Conservation (phyloP, 2,113 vertebrate genomes). For the Cyanoramphus novaezelandiae region DNA sequence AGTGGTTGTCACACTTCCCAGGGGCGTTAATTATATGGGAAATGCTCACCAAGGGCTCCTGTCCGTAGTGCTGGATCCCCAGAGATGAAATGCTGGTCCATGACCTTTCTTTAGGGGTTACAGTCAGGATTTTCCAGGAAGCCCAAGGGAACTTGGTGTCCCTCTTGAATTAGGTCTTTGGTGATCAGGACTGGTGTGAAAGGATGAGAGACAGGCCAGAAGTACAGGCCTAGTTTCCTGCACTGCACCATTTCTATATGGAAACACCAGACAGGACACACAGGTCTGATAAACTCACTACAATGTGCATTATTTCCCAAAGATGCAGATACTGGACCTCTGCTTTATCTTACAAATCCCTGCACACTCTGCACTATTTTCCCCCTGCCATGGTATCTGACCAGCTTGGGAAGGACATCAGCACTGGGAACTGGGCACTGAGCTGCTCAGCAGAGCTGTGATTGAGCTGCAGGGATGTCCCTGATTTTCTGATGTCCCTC, state of each 20-base stretch:
- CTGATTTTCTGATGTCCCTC: background rate
- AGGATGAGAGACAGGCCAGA: background rate
- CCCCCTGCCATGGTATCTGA: too few species aligned
- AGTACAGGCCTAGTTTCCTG: background rate
- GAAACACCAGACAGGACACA: background rate
- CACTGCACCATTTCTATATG: fast-evolving
- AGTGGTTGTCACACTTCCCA: background rate
- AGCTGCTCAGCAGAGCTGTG: background rate
- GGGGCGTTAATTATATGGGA: background rate
- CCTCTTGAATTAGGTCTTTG: background rate
- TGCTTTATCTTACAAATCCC: background rate
- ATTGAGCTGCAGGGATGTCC: background rate
- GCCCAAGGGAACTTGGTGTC: background rate
- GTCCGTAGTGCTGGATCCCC: fast-evolving
- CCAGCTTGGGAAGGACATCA: background rate
- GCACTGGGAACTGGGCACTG: background rate
- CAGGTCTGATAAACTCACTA: background rate
- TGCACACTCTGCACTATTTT: background rate
- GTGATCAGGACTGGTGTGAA: background rate
- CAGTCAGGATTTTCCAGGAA: background rate
- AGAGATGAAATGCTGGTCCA: background rate
- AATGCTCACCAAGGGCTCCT: background rate
- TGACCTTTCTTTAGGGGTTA: background rate
- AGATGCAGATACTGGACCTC: background rate
- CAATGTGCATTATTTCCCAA: background rate